phyloP scores from a whole-genome alignment of 2,113 vertebrate species.

The Terrapene triunguis region DNA sequence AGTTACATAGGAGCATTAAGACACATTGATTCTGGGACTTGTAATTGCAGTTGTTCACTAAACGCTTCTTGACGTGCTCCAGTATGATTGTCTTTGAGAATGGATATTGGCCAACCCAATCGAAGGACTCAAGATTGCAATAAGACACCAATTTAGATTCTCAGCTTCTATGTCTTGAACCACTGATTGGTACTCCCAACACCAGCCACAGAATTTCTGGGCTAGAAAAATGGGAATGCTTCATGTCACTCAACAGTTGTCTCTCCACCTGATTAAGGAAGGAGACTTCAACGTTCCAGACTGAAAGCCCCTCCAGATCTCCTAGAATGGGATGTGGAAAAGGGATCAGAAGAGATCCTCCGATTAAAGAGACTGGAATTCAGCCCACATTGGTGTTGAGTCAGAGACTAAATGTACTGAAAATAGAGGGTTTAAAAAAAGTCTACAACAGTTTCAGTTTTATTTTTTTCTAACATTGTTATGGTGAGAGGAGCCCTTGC shows the following conservation, averaged over 20 bases:
- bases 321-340: neutral
- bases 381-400: neutral
- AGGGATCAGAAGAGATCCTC: rapidly evolving
- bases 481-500: neutral
- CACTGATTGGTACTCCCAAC: rapidly evolving
- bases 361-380: neutral
- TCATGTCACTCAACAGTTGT: neutral
- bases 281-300: neutral
- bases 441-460: neutral
- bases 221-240: neutral
- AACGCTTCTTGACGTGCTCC: rapidly evolving
- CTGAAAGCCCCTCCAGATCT: rapidly evolving
- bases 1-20: neutral
- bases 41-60: neutral
- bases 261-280: neutral
- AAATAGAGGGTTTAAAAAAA: neutral
- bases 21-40: neutral
- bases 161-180: neutral
- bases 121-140: neutral
- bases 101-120: neutral
- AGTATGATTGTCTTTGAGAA: neutral
- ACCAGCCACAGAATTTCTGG: neutral
- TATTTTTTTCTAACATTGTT: neutral
- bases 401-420: rapidly evolving
- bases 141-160: neutral